Percentiles rank a stretch among this genome's conserved stretches.
Evolutionary conservation across 2,113 vertebrate species (phyloP).

Genomic region (Atherinomorus stipes): DNA sequence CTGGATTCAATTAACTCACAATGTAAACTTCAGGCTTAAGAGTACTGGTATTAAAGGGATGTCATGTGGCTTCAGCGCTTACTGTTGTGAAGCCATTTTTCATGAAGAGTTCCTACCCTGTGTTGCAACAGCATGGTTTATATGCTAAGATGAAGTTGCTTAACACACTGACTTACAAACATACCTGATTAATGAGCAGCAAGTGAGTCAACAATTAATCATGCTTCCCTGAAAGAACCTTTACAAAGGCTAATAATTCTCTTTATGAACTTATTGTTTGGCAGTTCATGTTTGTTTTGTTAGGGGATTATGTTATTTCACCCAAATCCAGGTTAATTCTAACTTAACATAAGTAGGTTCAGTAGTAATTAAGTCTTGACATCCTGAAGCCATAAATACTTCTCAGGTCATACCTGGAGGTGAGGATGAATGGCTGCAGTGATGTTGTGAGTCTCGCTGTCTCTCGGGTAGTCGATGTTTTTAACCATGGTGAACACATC

Average conservation of each 20-base stretch:
- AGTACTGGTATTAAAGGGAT: not conserved
- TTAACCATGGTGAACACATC: conserved; percentile 76
- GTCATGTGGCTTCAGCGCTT: too few relatives aligned
- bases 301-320: not conserved
- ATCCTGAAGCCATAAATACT: not conserved
- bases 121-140: not conserved
- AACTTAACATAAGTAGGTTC: not conserved
- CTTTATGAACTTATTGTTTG: not conserved
- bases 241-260: not conserved
- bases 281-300: not conserved
- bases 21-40: not conserved
- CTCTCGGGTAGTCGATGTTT: conserved; percentile 77
- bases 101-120: not conserved
- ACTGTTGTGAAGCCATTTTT: not conserved
- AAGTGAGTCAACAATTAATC: not conserved
- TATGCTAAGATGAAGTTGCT: not conserved
- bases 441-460: conserved; percentile 67
- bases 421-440: conserved; percentile 77
- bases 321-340: not conserved
- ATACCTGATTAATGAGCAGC: not conserved
- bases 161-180: fast-evolving
- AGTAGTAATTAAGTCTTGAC: not conserved
- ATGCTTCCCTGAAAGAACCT: not conserved
- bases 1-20: not conserved
- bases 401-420: conserved; percentile 70